Base-by-base conservation (phyloP, 2,797 vertebrate genomes). In the Psittacula derbiana region DNA sequence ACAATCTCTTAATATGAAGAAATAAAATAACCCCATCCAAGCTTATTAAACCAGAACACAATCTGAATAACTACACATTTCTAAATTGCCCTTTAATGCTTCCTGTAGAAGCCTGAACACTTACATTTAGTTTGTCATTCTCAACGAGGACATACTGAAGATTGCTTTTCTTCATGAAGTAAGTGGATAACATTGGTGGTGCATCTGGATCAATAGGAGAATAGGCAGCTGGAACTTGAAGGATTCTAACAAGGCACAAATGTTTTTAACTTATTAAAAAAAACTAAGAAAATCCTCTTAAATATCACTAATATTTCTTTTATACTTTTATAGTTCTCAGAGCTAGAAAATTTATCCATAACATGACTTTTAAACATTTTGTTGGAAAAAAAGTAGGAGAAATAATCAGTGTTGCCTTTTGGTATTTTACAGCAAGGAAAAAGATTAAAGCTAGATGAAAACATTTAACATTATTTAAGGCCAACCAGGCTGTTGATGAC, bases 181-280 rank as follows among this genome's bases (percentile, higher is more conserved):
- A 92, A 62, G 97, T 64, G 17, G 98, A 98, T 70, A 98, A 92
- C 10, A 93, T 65, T 58, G 98, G 97, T 44, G 98, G 98, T 75
- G 97, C 97, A 67, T 98, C 98, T 72, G 99, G 99, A 96, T 99
- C 99, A 94, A 99, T 31, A 14, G 99, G 99, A 30, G 97, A 98
- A 96, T 99, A 99, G 3, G 99, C 99, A 94, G 99, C 98, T 57
- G 98, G 98, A 55, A 98, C 95, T 87, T 99, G 98, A 61, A 99
- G 98, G 94, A 99, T 98, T 87, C 99, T 99, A 94, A 84, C 24
- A 86, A 96, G 93, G 89, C 6, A 96, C 28, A 94, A 83, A 50
- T 8, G 24, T 46, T 96, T 53, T 67, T 86, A 88, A 73, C 3
- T 16, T 31, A 1, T 4, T 13, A 14, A 10, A 43, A 28, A 33